Percentiles rank a stretch among this genome's conserved stretches.
These are phyloP conservation scores for Halcyon leucocephala DNA, from an alignment of 2,797 vertebrate species.

Conservation along the genomic window DNA sequence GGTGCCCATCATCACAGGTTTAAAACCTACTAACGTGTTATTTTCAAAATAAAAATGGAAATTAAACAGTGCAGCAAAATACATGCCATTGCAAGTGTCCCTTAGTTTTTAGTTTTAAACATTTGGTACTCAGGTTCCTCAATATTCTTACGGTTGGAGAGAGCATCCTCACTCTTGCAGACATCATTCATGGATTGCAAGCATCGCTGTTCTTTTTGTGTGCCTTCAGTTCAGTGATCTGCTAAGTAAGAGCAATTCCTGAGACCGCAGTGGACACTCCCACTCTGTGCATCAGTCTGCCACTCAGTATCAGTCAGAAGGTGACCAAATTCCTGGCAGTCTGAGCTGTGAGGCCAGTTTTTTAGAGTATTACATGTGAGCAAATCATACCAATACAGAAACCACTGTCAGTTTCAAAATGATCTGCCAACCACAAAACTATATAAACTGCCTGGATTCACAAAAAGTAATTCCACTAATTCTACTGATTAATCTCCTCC, in stretches of 20 bases:
- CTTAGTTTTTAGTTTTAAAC: background rate
- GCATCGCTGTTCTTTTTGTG: background rate
- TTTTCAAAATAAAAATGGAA: background rate
- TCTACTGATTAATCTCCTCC: background rate
- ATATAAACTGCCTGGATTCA: background rate
- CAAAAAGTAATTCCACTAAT: background rate
- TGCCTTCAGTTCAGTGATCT: background rate
- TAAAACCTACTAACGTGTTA: background rate
- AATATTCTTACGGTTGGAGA: background rate
- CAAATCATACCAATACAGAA: background rate
- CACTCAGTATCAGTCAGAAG: background rate
- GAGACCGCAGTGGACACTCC: background rate
- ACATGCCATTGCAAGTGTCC: rapidly evolving
- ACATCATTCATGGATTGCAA: background rate
- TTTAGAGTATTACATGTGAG: background rate
- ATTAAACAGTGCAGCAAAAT: background rate
- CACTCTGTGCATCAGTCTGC: background rate
- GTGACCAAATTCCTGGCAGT: background rate
- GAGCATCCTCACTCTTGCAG: background rate
- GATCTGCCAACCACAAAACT: background rate
- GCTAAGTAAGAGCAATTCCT: background rate
- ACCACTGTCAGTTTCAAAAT: background rate
- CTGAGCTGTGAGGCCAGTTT: background rate
- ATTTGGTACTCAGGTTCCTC: background rate
- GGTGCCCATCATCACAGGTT: background rate